Percentiles rank a stretch among this genome's conserved stretches.
Evolutionary conservation across 2,888 invertebrate species (phyloP).

Genomic region (Lacanobia oleracea): DNA sequence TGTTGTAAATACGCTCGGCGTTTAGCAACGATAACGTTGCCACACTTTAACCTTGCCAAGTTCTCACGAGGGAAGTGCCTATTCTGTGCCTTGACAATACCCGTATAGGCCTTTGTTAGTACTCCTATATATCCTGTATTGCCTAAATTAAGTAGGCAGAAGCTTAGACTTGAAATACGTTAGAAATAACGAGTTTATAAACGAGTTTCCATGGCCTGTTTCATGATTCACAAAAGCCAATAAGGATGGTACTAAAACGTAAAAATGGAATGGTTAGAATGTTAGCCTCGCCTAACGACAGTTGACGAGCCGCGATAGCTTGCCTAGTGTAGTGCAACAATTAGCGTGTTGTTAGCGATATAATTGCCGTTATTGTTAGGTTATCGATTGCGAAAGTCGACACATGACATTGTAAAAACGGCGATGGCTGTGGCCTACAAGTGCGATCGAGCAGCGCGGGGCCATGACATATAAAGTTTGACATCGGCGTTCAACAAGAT

Average conservation of each 20-base stretch:
- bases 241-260: slow-evolving; percentile 40
- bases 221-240: slow-evolving; percentile 63
- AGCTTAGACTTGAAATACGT: slow-evolving; percentile 58
- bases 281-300: slow-evolving; percentile 40
- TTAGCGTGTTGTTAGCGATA: slow-evolving; percentile 69
- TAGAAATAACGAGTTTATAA: slow-evolving; percentile 73
- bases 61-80: slow-evolving; percentile 91
- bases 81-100: slow-evolving; percentile 90
- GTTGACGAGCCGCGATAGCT: slow-evolving; percentile 31
- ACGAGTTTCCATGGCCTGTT: slow-evolving; percentile 55
- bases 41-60: slow-evolving; percentile 89
- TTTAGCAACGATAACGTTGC: slow-evolving; percentile 90
- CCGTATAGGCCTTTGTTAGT: slow-evolving; percentile 88
- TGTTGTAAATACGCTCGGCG: slow-evolving; percentile 89
- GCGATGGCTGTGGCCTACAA: slow-evolving; percentile 88
- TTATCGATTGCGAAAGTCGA: slow-evolving; percentile 85
- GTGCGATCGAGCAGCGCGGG: slow-evolving; percentile 86
- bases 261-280: slow-evolving; percentile 37
- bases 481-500: slow-evolving; percentile 80
- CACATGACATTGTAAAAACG: slow-evolving; percentile 89
- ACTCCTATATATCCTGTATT: slow-evolving; percentile 84
- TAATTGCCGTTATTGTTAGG: slow-evolving; percentile 80
- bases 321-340: slow-evolving; percentile 61
- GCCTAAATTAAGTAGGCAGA: slow-evolving; percentile 74
- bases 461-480: slow-evolving; percentile 88